phyloP scores from a whole-genome alignment of 1,140 invertebrate species.

The Pararge aegeria region DNA sequence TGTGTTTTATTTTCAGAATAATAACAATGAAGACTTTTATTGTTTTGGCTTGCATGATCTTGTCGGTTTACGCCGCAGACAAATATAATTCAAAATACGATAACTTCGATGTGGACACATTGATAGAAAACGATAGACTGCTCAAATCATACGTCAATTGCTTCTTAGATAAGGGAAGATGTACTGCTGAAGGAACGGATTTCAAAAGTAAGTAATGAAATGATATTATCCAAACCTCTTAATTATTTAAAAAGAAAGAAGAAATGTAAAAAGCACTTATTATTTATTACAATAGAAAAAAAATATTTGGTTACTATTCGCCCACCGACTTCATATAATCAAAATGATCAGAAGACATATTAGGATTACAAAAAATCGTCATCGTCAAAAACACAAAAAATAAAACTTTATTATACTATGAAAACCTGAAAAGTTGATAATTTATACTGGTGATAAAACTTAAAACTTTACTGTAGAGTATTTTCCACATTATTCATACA shows the following conservation, averaged over 20 bases:
- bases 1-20: conserved; percentile 31
- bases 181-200: conserved; percentile 86
- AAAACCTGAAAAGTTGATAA: no score
- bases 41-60: conserved; percentile 52
- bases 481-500: no score
- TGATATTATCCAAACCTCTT: background rate
- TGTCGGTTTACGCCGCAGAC: conserved; percentile 53
- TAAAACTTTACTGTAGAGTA: no score
- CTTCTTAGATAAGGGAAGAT: conserved; percentile 85
- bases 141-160: conserved; percentile 86
- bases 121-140: conserved; percentile 84
- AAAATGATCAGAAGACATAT: no score
- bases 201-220: conserved; percentile 83
- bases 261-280: no score
- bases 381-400: no score
- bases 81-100: conserved; percentile 79
- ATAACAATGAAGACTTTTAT: conserved; percentile 55
- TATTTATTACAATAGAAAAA: no score
- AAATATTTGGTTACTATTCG: no score
- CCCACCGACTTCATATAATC: no score
- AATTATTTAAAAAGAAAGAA: background rate
- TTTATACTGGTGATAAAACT: no score
- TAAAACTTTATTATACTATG: no score
- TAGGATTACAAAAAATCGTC: no score
- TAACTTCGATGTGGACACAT: conserved; percentile 84